Percentiles rank a stretch among this genome's conserved stretches.
phyloP scores from a whole-genome alignment of 2,113 vertebrate species.

The Oryzias javanicus region DNA sequence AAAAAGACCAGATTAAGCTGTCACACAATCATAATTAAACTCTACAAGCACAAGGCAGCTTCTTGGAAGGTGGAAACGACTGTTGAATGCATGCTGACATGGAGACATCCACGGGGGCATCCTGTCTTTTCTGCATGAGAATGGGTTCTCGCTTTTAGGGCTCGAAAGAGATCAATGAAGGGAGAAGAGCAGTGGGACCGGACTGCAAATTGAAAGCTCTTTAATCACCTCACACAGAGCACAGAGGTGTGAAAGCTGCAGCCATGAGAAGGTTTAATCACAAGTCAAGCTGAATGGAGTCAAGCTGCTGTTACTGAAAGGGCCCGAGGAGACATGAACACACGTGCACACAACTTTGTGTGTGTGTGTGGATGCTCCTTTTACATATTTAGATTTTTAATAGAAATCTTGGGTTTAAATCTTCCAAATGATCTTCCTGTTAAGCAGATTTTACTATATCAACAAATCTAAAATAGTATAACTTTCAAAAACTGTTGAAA shows the following conservation, averaged over 20 bases:
- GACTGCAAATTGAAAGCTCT: conserved; percentile 65
- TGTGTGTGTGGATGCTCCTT: not conserved
- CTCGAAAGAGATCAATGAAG: conserved; percentile 61
- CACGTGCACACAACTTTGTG: not conserved
- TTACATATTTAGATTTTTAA: no score
- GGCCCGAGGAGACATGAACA: conserved; percentile 25
- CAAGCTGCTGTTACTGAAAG: conserved; percentile 60
- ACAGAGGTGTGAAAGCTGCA: conserved; percentile 61
- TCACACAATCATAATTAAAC: no score
- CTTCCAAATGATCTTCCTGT: no score
- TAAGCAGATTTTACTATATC: no score
- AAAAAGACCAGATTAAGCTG: no score
- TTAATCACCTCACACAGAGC: conserved; percentile 71
- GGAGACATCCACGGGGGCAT: conserved; percentile 16
- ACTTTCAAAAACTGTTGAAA: no score
- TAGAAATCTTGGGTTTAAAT: no score
- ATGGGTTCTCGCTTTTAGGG: conserved; percentile 49
- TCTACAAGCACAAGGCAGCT: conserved; percentile 15
- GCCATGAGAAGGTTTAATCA: conserved; percentile 68
- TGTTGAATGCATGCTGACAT: conserved; percentile 24
- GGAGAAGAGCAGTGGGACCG: conserved; percentile 58
- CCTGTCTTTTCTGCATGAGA: conserved; percentile 36
- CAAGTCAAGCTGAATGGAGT: conserved; percentile 58
- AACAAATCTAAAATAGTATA: no score
- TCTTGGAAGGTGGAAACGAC: conserved; percentile 18